phyloP scores from a whole-genome alignment of 92 coral and sea anemone genomes.

The Galaxea fascicularis region DNA sequence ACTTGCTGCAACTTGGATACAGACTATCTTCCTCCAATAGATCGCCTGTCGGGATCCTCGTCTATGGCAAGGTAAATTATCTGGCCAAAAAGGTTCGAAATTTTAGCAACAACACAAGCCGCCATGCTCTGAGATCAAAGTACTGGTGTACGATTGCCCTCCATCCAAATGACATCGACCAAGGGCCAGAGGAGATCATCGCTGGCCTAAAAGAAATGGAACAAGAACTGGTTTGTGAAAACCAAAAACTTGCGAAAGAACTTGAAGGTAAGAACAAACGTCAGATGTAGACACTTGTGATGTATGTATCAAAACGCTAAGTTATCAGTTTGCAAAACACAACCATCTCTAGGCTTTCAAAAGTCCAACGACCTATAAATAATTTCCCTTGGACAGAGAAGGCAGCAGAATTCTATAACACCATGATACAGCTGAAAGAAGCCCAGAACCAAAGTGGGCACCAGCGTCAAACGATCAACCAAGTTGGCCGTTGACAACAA shows the following conservation, averaged over 20 bases:
- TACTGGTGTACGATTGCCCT: no score
- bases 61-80: no score
- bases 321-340: no score
- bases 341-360: no score
- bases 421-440: not conserved
- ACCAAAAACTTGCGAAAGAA: slow-evolving; percentile 1
- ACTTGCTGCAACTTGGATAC: no score
- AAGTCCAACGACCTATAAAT: not conserved
- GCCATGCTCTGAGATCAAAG: no score
- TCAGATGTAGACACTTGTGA: not conserved
- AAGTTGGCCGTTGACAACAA: slow-evolving; percentile 3
- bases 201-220: not conserved
- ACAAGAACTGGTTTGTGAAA: not conserved
- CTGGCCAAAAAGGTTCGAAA: no score
- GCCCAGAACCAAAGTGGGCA: slow-evolving; percentile 4
- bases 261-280: slow-evolving; percentile 8
- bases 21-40: no score
- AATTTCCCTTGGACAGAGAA: not conserved
- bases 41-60: no score
- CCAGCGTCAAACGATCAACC: not conserved
- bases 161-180: not conserved
- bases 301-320: not conserved
- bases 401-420: not conserved
- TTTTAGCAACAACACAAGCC: no score
- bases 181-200: slow-evolving; percentile 4